Base-by-base conservation (phyloP, 2,113 vertebrate genomes). In the Coregonus clupeaformis region DNA sequence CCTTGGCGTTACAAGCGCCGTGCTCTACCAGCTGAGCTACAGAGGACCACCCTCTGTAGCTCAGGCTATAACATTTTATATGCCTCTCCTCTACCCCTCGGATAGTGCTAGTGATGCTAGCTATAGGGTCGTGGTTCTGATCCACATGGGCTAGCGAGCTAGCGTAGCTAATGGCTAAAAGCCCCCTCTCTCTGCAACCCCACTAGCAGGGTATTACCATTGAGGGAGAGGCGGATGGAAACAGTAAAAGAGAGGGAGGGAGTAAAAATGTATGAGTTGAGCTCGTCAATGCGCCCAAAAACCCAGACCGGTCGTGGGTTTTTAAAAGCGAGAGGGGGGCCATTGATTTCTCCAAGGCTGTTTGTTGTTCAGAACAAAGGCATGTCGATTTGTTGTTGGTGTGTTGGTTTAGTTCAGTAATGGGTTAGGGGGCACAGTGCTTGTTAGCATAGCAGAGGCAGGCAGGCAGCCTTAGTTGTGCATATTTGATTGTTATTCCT, bases 241-340 rank as follows among this genome's bases (percentile, higher is more conserved):
- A 32, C n/a, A 14, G 2, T 5, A 66, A 49, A 25, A 71, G 83
- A 6, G 75, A 20, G 11, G 11, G 72, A 57, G n/a, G 62, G 63
- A 68, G 64, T 91, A 85, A 89, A 91, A 90, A 90, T 90, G 77
- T 86, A 91, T 90, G 90, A 89, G 83, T 18, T 67, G 75, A 84
- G 80, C 64, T 84, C 74, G 76, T 75, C 64, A 24, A 55, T 73
- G 76, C 68, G 49, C 16, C 49, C 16, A 18, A 18, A 52, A 52
- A 52, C 49, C 3, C 49, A 11, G 47, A 49, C 13, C 14, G 49
- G 49, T 14, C 75, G 63, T 52, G 6, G 52, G 13, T 18, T 78
- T 82, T 82, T 65, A 45, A 57, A 73, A 78, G 25, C 67, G 2
- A 59, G 57, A 49, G 3, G 57, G 57, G 57, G n/a, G 57, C 57